Evolutionary conservation across 53 echinoderm and acorn worm species (phyloP).

Genomic region (Arbacia lixula): DNA sequence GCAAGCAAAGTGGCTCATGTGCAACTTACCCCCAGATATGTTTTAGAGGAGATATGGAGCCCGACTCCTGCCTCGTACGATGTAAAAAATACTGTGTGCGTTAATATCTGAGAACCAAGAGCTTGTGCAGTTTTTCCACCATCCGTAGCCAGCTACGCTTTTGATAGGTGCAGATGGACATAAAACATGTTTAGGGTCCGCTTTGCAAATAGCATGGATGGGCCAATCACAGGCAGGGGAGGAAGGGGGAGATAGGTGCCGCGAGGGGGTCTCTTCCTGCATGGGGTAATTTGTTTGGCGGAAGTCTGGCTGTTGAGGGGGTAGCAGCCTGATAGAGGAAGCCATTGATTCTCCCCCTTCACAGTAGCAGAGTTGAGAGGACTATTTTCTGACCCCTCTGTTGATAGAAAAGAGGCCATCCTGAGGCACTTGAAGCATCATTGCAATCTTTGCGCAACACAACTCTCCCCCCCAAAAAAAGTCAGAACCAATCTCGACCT

Average conservation of each 20-base stretch:
- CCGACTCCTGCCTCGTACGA: too few relatives aligned
- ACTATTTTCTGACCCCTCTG: conserved; percentile 10
- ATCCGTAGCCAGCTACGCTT: not conserved
- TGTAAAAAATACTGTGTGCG: too few relatives aligned
- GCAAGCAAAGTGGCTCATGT: too few relatives aligned
- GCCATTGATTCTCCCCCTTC: conserved; percentile 44
- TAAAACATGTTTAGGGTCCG: conserved; percentile 10
- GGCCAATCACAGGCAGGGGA: conserved; percentile 17
- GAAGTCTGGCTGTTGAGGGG: conserved; percentile 42
- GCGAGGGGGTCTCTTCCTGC: conserved; percentile 50
- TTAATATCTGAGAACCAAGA: not conserved
- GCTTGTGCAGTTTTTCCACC: too few relatives aligned
- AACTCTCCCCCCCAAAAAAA: not conserved
- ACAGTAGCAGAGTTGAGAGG: conserved; percentile 12
- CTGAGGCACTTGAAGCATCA: conserved; percentile 8
- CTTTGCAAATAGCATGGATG: conserved; percentile 5
- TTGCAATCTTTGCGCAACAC: not conserved
- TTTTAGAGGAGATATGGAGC: too few relatives aligned
- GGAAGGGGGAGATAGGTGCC: conserved; percentile 42
- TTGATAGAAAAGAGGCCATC: conserved; percentile 5
- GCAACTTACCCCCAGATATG: too few relatives aligned
- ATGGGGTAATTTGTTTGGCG: conserved; percentile 43
- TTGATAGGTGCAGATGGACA: conserved; percentile 39
- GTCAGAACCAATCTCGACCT: conserved; percentile 1
- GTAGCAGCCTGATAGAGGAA: conserved; percentile 31